Percentiles rank a stretch among this genome's conserved stretches.
These are phyloP conservation scores for Bovichtus diacanthus DNA, from an alignment of 2,797 vertebrate genomes.

Conservation along the genomic window DNA sequence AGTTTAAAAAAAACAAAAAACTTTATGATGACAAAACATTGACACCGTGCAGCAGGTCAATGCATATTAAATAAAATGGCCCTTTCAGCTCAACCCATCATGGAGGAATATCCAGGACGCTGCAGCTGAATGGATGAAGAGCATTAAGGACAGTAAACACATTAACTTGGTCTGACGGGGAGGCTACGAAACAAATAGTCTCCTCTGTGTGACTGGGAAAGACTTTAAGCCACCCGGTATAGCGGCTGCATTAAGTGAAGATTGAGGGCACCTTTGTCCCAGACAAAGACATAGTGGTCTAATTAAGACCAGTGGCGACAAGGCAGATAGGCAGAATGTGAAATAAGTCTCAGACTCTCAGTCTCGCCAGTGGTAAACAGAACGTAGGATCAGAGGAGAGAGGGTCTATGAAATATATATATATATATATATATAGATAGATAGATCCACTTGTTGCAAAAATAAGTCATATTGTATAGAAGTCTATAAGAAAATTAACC, in stretches of 20 bases:
- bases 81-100: neutral
- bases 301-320: constrained; percentile 63
- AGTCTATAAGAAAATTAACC: too few species aligned
- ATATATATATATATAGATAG: neutral
- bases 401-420: neutral
- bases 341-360: constrained; percentile 18
- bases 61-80: neutral
- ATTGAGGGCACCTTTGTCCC: constrained; percentile 49
- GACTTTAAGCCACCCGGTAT: constrained; percentile 14
- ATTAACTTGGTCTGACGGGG: constrained; percentile 47
- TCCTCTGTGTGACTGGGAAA: constrained; percentile 42
- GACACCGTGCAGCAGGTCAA: constrained; percentile 9
- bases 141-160: constrained; percentile 61
- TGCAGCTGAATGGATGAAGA: constrained; percentile 18
- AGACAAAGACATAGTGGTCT: constrained; percentile 57
- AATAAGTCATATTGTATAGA: too few species aligned
- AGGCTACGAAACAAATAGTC: constrained; percentile 39
- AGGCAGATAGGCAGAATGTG: constrained; percentile 32
- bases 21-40: neutral
- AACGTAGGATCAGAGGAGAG: neutral
- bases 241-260: constrained; percentile 28
- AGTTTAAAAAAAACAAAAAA: constrained; percentile 10
- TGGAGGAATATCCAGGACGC: constrained; percentile 8
- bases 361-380: constrained; percentile 1
- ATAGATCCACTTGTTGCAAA: too few species aligned